Evolutionary conservation across 2,797 vertebrate species (phyloP).

Genomic region (Dendrocincla tyrannina): DNA sequence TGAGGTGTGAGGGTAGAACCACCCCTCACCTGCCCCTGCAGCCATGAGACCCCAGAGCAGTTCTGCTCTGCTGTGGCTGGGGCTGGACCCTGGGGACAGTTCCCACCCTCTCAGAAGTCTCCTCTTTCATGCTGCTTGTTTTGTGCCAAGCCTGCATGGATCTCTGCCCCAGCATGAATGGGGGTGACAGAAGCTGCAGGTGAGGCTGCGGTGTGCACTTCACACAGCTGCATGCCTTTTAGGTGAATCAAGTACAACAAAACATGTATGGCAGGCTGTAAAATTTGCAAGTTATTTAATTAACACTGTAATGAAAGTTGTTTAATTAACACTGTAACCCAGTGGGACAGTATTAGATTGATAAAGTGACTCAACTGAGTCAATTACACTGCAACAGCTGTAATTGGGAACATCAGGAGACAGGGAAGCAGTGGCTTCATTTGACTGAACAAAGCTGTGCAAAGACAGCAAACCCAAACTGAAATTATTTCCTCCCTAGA

Average conservation of each 20-base stretch:
- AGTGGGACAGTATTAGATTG: slow-evolving; percentile 2
- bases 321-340: slow-evolving; percentile 58
- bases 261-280: not conserved
- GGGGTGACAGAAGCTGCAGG: not conserved
- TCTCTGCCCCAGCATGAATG: not conserved
- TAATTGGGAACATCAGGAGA: not conserved
- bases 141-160: not conserved
- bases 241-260: not conserved
- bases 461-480: not conserved
- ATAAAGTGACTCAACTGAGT: not conserved
- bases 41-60: not conserved
- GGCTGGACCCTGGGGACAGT: not conserved
- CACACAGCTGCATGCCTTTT: not conserved
- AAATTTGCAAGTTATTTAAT: slow-evolving; percentile 46
- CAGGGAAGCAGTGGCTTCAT: not conserved
- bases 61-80: rapidly evolving
- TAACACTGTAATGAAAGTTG: slow-evolving; percentile 12
- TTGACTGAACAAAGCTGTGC: not conserved
- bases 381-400: slow-evolving; percentile 1
- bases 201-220: not conserved
- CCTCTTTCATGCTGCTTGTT: not conserved
- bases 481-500: not conserved
- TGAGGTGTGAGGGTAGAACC: not conserved
- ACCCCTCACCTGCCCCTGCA: not conserved
- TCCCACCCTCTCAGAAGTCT: not conserved